A percentile compares a stretch with the other conserved stretches of the same genome.
phyloP scores from a whole-genome alignment of 2,113 vertebrate genomes.

The Telmatochromis brachygnathus region DNA sequence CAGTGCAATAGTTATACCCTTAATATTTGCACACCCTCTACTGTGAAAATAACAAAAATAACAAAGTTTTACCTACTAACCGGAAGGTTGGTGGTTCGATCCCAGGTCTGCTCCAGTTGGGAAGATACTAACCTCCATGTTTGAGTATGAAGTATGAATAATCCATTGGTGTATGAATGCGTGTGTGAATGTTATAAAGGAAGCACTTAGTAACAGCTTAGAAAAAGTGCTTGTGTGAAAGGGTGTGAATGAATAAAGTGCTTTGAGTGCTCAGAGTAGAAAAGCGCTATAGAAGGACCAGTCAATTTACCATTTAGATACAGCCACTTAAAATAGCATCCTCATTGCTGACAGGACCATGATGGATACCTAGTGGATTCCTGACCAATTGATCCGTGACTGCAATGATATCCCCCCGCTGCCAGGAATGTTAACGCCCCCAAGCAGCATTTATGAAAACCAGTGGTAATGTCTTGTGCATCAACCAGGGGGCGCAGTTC shows the following conservation, averaged over 20 bases:
- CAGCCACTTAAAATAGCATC: neutral
- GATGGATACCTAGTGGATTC: neutral
- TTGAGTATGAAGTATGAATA: neutral
- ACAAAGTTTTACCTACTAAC: neutral
- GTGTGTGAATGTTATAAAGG: neutral
- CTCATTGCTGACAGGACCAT: fast-evolving
- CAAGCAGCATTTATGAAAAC: neutral
- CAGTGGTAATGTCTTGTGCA: neutral
- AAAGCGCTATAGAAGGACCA: neutral
- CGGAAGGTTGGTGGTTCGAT: neutral
- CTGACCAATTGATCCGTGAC: neutral
- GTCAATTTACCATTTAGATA: neutral
- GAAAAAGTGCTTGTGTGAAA: neutral
- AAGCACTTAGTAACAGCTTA: neutral
- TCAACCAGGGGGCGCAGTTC: neutral
- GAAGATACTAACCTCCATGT: neutral
- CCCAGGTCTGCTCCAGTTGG: neutral
- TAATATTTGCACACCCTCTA: neutral
- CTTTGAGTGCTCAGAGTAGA: neutral
- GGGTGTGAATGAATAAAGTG: neutral
- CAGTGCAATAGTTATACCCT: neutral
- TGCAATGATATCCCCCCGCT: neutral
- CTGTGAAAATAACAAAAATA: neutral
- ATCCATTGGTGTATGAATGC: neutral
- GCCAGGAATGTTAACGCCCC: neutral